Base-by-base conservation (phyloP, 92 coral and sea anemone genomes). In the Palythoa caribaeorum region DNA sequence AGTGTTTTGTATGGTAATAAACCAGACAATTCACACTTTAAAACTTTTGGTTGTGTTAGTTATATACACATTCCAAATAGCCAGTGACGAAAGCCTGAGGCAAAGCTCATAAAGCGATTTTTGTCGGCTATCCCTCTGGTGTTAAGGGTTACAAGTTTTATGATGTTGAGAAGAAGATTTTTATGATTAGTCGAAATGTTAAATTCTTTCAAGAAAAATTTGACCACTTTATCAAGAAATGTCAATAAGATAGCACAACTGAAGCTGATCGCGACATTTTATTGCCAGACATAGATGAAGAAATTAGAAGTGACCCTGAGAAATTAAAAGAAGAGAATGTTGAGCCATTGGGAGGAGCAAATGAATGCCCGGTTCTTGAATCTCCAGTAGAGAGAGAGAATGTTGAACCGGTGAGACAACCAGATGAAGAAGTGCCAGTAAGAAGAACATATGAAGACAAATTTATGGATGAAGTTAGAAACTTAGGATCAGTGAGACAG, bases 21-120 rank as follows among this genome's bases (percentile, higher is more conserved):
- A 70, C 85, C 83, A 88, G 65, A 79, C 63, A 73, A 71, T 52
- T 91, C 94, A 17, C 87, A 91, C 4, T 75, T 85, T 44, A 83
- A 53, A 87, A 87, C 83, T 37, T 91, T 91, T 88, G 91, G 91
- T 17, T 91, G 94, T 59, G 88, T 77, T 39, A 83, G 91, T 53
- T 77, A 76, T 21, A 84, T 79, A 12, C 76, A 88, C 21, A 74
- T 81, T 3, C 79, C 91, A 52, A 76, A 16, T 20, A 40, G 91
- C 3, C 78, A 69, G 62, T 38, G 90, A 0, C 53, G 54, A 69
- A 79, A 79, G 71, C 57, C 54, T 0, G 79, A 74, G 44, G 57
- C 79, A 76, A 76, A 76, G 65, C 80, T 47, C 79, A 54, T 15
- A 80, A 79, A 36, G 66, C 88, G 39, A 55, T 88, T 39, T 88